Base-by-base conservation (phyloP, 2,797 vertebrate genomes). In the Bucorvus abyssinicus region DNA sequence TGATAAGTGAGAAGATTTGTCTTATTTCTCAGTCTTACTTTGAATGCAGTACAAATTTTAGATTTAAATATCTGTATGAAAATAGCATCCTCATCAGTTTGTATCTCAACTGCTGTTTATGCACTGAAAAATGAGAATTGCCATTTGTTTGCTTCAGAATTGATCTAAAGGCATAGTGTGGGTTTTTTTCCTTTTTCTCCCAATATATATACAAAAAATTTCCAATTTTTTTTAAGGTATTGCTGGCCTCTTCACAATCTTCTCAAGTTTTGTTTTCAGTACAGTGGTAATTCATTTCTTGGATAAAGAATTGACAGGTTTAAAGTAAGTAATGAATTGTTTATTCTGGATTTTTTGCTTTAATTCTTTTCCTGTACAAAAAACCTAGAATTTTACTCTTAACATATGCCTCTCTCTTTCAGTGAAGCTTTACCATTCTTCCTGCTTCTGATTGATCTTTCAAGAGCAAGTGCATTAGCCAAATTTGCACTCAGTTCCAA, bases 181-280 rank as follows among this genome's bases (percentile, higher is more conserved):
- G 44, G 3, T n/a, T 12, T 14, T 36, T 38, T 49, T 16, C 29
- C 21, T 32, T 44, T 49, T 1, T 9, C 10, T 63, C 21, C 6
- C 10, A 56, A 20, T 47, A 59, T 44, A 40, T 26, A 42, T 60
- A 74, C 4, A 1, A 81, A 83, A 86, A 84, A 23, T 38, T n/a
- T 69, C 13, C 9, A 20, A 9, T 92, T 47, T n/a, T n/a, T n/a
- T 70, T 52, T 81, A 93, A 99, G 99, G 99, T 89, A 99, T 99
- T 84, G 99, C 99, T 91, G 99, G 99, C 8, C 99, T 99, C 61
- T 99, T 99, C 96, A 99, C 99, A 93, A 99, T 99, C 94, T 99
- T 99, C 96, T 99, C 99, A 97, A 99, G 99, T 97, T 99, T 99
- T 68, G 99, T 99, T 14, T 99, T 99, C 94, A 99, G 99, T 97